phyloP scores from a whole-genome alignment of 2,888 invertebrate genomes.

The Anticlea derivata region DNA sequence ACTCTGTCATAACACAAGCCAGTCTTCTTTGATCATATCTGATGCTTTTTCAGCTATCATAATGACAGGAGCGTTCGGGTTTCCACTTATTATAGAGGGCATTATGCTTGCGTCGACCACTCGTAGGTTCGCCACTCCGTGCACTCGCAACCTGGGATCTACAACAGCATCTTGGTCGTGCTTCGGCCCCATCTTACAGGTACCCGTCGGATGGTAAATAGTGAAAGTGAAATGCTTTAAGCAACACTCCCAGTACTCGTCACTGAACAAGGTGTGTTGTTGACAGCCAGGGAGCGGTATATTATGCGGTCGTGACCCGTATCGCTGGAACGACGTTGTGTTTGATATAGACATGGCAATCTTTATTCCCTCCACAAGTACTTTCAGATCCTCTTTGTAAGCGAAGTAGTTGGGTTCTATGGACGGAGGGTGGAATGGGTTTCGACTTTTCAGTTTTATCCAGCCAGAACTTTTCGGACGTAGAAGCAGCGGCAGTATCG shows the following conservation, averaged over 20 bases:
- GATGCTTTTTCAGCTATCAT: constrained; percentile 96
- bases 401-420: constrained; percentile 97
- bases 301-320: constrained; percentile 90
- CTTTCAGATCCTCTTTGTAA: constrained; percentile 90
- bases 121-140: constrained; percentile 90
- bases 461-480: constrained; percentile 95
- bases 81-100: constrained; percentile 94
- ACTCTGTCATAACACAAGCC: constrained; percentile 85
- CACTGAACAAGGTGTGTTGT: constrained; percentile 87
- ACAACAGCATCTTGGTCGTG: constrained; percentile 91
- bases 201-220: constrained; percentile 93
- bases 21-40: constrained; percentile 95
- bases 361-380: constrained; percentile 92
- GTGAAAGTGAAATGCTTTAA: constrained; percentile 92
- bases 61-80: constrained; percentile 94
- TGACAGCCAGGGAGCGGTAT: constrained; percentile 93
- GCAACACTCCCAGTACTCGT: constrained; percentile 94
- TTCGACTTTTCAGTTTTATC: constrained; percentile 90
- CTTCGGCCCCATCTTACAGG: constrained; percentile 93
- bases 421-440: constrained; percentile 92
- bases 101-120: constrained; percentile 94
- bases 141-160: constrained; percentile 89
- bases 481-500: constrained; percentile 90
- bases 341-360: constrained; percentile 92
- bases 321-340: constrained; percentile 90